A percentile compares a stretch with the other conserved stretches of the same genome.
Conservation (phyloP, 2,113 vertebrate genomes). For the Gnathonemus echidnorhynchus region DNA sequence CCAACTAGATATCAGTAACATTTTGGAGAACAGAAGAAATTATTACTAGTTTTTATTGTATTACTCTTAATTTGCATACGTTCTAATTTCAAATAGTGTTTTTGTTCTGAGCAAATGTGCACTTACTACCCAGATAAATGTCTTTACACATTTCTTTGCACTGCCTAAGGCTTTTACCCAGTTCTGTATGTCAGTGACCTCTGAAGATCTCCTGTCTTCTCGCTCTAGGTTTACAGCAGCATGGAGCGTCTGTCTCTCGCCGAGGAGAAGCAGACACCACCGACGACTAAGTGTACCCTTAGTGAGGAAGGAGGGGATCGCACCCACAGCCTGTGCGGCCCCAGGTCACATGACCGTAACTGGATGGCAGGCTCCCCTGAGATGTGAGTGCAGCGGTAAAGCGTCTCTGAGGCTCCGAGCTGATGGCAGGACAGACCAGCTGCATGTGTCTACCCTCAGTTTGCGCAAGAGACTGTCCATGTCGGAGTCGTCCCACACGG, state of each 20-base stretch:
- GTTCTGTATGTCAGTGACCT: not conserved
- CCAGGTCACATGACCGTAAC: conserved; percentile 57
- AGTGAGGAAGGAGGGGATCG: conserved; percentile 59
- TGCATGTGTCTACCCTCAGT: conserved; percentile 45
- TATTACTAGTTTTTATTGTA: too few relatives aligned
- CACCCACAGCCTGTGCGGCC: not conserved
- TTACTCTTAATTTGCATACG: too few relatives aligned
- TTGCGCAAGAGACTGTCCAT: conserved; percentile 85
- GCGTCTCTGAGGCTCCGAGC: not conserved
- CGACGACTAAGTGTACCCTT: conserved; percentile 65
- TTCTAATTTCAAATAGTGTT: too few relatives aligned
- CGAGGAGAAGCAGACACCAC: conserved; percentile 60
- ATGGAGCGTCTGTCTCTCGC: conserved; percentile 78
- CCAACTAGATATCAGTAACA: too few relatives aligned
- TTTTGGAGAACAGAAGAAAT: too few relatives aligned
- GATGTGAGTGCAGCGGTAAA: conserved; percentile 63
- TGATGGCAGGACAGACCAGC: not conserved
- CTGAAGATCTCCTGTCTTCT: not conserved
- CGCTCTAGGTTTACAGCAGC: conserved; percentile 85
- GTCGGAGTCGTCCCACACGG: conserved; percentile 91
- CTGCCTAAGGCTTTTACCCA: too few relatives aligned
- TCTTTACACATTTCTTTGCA: too few relatives aligned
- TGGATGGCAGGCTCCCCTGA: conserved; percentile 94
- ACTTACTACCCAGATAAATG: too few relatives aligned
- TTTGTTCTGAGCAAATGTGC: too few relatives aligned